Conservation (phyloP, 2,797 vertebrate species). For the Fistularia tabacaria region DNA sequence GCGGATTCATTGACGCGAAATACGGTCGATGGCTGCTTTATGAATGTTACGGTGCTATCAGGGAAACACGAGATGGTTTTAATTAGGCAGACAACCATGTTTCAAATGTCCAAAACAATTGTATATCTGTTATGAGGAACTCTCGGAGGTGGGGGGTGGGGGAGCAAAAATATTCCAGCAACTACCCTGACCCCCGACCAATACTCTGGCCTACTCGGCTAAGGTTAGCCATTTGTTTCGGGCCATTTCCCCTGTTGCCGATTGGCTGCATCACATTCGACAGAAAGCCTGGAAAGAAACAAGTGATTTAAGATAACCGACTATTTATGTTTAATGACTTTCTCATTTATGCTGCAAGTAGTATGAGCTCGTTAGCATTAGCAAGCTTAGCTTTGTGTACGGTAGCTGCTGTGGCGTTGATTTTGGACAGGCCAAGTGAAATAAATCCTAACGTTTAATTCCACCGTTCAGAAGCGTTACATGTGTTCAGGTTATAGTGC, state of each 20-base stretch:
- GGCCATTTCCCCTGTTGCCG: neutral
- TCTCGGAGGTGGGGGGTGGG: conserved; percentile 4
- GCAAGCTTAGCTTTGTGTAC: conserved; percentile 31
- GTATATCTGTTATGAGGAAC: neutral
- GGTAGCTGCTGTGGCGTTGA: conserved; percentile 14
- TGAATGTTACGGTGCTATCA: no score
- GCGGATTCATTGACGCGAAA: neutral
- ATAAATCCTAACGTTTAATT: neutral
- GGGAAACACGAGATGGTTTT: no score
- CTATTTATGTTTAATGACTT: neutral
- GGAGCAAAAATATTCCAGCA: conserved; percentile 35
- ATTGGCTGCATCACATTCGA: no score
- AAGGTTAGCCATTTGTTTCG: neutral
- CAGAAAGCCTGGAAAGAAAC: no score
- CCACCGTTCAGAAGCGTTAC: neutral
- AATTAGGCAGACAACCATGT: fast-evolving
- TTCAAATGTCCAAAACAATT: neutral
- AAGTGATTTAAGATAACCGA: fast-evolving
- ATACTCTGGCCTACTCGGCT: conserved; percentile 60
- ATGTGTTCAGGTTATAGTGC: conserved; percentile 36
- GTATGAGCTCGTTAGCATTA: conserved; percentile 26
- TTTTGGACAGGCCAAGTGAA: neutral
- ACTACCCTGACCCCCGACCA: conserved; percentile 43
- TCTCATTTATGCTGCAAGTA: neutral
- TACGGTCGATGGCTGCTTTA: no score